Evolutionary conservation across 2,797 vertebrate genomes (phyloP), one percentile per base, ranked within the genome.

Genomic region (Pseudochirops corinnae): DNA sequence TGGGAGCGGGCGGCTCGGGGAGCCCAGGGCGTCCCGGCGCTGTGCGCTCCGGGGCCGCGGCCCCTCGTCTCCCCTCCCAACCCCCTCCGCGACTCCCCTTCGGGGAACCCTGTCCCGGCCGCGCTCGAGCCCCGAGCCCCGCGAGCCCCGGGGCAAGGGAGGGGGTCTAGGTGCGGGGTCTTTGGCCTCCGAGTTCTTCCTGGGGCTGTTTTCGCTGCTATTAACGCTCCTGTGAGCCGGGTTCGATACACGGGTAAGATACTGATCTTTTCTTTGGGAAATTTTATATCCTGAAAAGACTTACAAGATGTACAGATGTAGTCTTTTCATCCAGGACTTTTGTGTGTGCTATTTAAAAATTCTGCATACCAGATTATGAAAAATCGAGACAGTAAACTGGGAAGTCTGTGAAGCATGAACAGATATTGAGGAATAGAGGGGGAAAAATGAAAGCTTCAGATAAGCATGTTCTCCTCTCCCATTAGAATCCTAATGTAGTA

Each of bases 401-500:
- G 97, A 91, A 60, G 92, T 90, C 92, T 90, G 93, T 12, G 93
- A 82, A 90, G 94, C 97, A 96, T 96, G 90, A 95, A 50, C 96
- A 67, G 92, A 60, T 62, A 24, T 82, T 16, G 39, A 91, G 94
- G 95, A 57, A 90, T 56, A 94, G 95, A 91, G 0, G 55, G 57
- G 57, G 46, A 60, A 93, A 92, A 90, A 3, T 18, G 94, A 90
- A 94, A 50, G 92, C 94, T 95, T 91, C 95, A 10, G 93, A 87
- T 46, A 55, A 62, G 95, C 56, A 31, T 55, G 46, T 56, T 91
- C 11, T 91, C 95, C 28, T 93, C 21, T 93, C 21, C 90, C 87
- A 92, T 94, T 55, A 92, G 96, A 98, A 97, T 96, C 97, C 52
- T 0, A 93, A 31, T 33, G 95, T 93, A 82, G 93, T 95, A 16